Base-by-base conservation (phyloP, 2,888 invertebrate species). In the Muscina levida region DNA sequence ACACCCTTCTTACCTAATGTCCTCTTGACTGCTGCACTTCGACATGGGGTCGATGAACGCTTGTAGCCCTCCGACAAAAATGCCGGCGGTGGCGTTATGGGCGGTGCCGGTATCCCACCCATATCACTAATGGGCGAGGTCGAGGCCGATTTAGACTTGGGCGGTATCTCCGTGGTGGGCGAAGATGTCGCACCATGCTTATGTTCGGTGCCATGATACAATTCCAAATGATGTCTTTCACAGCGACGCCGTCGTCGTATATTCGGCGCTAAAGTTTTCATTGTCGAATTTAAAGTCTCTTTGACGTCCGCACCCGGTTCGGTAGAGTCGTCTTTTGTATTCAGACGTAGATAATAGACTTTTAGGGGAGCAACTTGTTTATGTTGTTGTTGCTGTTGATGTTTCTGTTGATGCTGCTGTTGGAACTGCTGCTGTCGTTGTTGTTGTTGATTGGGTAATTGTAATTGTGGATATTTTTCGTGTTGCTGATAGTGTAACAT, bases 11-110 rank as follows among this genome's bases (percentile, higher is more conserved):
- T 56, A 76, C 80, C 82, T 76, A 78, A 70, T 37, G 75, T 65
- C 19, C 72, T 56, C 10, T 79, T 76, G 19, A 82, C 57, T 65
- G 82, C 73, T 82, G 79, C 82, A 82, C 87, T 87, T 79, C 85
- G 87, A 53, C 86, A 86, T 82, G 88, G 87, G 39, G 89, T 86
- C 76, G 87, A 85, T 39, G 87, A 84, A 19, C 89, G 86, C 84
- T 92, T 92, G 85, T 93, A 93, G 51, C 93, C 93, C 24, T 93
- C 92, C 2, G 93, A 92, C 68, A 93, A 90, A 86, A 94, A 94
- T 74, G 93, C 93, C 8, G 94, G 93, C 15, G 94, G 94, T 26
- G 94, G 94, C 37, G 94, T 94, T 83, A 94, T 94, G 31, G 94
- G 94, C 31, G 93, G 92, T 82, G 92, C 93, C 67, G 91, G 91